Evolutionary conservation across 2,888 invertebrate species (phyloP).

Genomic region (Ferdinandea cuprea): DNA sequence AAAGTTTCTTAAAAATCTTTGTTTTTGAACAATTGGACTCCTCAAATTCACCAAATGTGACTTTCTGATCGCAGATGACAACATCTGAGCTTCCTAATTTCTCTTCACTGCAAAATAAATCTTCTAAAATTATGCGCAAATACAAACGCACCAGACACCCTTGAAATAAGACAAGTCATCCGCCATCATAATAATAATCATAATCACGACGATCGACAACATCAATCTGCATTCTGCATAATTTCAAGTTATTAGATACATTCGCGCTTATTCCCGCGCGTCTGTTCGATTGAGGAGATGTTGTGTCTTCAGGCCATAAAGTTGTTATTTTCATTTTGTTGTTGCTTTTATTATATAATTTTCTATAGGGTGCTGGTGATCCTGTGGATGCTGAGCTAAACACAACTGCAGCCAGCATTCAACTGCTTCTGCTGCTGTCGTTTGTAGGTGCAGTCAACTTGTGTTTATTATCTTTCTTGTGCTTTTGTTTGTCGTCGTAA

Average conservation of each 20-base stretch:
- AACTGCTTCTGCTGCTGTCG: constrained; percentile 28
- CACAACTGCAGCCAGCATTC: constrained; percentile 16
- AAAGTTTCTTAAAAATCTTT: too few species aligned
- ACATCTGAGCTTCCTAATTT: neutral
- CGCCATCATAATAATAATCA: constrained; percentile 63
- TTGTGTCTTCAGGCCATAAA: constrained; percentile 49
- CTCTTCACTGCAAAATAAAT: neutral
- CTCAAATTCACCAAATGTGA: too few species aligned
- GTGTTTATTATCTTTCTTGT: constrained; percentile 19
- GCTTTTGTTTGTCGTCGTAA: constrained; percentile 26
- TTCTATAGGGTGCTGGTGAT: neutral
- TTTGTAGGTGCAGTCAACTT: constrained; percentile 56
- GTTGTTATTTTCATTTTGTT: constrained; percentile 40
- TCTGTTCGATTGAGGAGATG: constrained; percentile 18
- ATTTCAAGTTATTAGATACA: constrained; percentile 63
- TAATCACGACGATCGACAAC: constrained; percentile 61
- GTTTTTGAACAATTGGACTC: too few species aligned
- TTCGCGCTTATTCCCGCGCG: constrained; percentile 34
- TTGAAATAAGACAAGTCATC: constrained; percentile 18
- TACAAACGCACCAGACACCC: neutral
- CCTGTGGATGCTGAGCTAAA: constrained; percentile 15
- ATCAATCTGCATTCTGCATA: constrained; percentile 58
- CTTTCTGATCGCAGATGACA: too few species aligned
- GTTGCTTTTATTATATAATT: constrained; percentile 36
- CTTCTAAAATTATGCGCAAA: neutral